These are phyloP conservation scores for Drosophila lutescens DNA, from an alignment of 2,888 invertebrate genomes.

Conservation along the genomic window DNA sequence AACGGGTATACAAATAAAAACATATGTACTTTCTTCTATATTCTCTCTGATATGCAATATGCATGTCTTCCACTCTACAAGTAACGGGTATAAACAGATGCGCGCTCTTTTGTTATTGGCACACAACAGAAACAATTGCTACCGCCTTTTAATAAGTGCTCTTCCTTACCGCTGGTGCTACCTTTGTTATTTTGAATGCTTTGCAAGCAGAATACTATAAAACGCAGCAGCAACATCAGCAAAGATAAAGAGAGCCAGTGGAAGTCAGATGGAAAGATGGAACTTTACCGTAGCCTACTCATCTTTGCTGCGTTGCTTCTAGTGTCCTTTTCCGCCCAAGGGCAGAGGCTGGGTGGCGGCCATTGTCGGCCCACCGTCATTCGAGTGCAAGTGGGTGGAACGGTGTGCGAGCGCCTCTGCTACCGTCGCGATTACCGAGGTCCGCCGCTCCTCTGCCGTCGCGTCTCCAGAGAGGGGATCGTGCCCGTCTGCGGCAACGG, in stretches of 20 bases:
- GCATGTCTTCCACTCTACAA: background rate
- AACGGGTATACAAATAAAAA: no score
- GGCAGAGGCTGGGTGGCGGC: constrained; percentile 25
- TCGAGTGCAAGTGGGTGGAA: constrained; percentile 17
- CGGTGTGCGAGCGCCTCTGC: constrained; percentile 33
- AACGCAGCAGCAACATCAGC: constrained; percentile 11
- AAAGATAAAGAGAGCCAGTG: background rate
- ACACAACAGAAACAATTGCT: constrained; percentile 12
- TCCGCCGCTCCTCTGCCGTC: constrained; percentile 23
- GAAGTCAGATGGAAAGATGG: constrained; percentile 3
- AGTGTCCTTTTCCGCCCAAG: background rate
- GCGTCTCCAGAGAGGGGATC: constrained; percentile 1
- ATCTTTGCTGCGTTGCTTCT: constrained; percentile 3
- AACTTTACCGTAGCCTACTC: background rate
- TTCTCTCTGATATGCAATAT: no score
- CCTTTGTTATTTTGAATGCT: background rate
- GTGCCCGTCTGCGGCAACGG: constrained; percentile 18
- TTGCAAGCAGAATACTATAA: constrained; percentile 11
- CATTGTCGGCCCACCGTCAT: constrained; percentile 10
- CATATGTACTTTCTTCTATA: background rate
- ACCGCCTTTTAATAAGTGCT: constrained; percentile 19
- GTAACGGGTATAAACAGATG: constrained; percentile 17
- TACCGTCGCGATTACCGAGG: constrained; percentile 18
- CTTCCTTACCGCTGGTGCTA: constrained; percentile 13
- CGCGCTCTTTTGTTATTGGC: constrained; percentile 5